Percentiles rank a stretch among this genome's conserved stretches.
Conservation (phyloP, 2,888 invertebrate genomes). For the Trissolcus japonicus region DNA sequence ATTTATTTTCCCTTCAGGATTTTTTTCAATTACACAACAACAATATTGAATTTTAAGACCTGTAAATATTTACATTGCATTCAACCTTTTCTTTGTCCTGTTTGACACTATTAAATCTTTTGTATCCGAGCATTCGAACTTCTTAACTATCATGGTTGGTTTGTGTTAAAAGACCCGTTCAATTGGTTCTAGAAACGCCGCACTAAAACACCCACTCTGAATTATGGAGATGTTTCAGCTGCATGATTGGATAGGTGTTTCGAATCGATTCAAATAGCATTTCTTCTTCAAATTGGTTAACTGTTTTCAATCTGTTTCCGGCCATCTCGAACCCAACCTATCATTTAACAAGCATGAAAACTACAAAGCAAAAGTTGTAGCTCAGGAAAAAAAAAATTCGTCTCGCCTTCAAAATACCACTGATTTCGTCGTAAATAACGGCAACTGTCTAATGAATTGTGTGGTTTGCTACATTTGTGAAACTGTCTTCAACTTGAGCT, state of each 20-base stretch:
- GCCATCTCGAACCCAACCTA: conserved; percentile 19
- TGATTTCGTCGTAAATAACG: conserved; percentile 1
- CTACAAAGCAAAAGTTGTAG: conserved; percentile 11
- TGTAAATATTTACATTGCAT: no score
- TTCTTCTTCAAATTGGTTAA: conserved; percentile 29
- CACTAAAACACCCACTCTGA: conserved; percentile 9
- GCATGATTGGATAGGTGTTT: conserved; percentile 35
- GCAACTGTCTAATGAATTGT: conserved; percentile 15
- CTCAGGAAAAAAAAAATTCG: neutral
- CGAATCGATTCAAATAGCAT: conserved; percentile 37
- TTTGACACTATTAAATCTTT: no score
- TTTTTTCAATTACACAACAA: no score
- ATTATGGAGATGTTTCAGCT: conserved; percentile 20
- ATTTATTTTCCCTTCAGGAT: no score
- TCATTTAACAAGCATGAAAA: conserved; percentile 30
- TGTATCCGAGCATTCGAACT: neutral
- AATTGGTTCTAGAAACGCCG: conserved; percentile 25
- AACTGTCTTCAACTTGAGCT: no score
- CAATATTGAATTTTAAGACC: no score
- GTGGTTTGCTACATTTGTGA: conserved; percentile 8
- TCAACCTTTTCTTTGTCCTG: no score
- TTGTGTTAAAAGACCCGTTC: conserved; percentile 22
- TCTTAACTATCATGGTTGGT: conserved; percentile 7
- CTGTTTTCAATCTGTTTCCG: conserved; percentile 36
- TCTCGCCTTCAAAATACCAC: conserved; percentile 10